Evolutionary conservation across 2,113 vertebrate species (phyloP).

Genomic region (Protobothrops mucrosquamatus): DNA sequence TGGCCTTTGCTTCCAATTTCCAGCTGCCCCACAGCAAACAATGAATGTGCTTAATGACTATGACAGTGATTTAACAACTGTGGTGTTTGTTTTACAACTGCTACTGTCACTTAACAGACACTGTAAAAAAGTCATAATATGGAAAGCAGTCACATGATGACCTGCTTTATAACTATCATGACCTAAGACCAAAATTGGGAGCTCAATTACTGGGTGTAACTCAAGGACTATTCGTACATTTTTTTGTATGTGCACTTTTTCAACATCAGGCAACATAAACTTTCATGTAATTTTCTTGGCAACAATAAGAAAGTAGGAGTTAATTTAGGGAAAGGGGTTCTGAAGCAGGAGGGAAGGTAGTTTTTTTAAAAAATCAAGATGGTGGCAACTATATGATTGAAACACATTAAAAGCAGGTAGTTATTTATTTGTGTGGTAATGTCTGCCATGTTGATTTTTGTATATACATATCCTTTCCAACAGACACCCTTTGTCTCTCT

Average conservation of each 20-base stretch:
- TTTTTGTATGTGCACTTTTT: not conserved
- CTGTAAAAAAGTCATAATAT: not conserved
- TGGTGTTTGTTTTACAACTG: not conserved
- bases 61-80: not conserved
- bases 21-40: not conserved
- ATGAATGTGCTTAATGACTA: not conserved
- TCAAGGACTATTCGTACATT: not conserved
- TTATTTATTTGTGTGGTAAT: not conserved
- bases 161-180: not conserved
- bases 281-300: not conserved
- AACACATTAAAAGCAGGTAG: not conserved
- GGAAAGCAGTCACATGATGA: not conserved
- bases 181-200: not conserved
- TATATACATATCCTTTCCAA: not conserved
- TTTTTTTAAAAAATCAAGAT: not conserved
- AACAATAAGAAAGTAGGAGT: not conserved
- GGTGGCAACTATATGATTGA: not conserved
- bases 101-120: not conserved
- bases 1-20: not conserved
- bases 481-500: not conserved
- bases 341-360: not conserved
- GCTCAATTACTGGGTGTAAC: not conserved
- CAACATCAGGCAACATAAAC: not conserved
- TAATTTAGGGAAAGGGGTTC: not conserved
- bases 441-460: not conserved